Evolutionary conservation across 1,140 invertebrate species (phyloP).

Genomic region (Pristionchus pacificus): DNA sequence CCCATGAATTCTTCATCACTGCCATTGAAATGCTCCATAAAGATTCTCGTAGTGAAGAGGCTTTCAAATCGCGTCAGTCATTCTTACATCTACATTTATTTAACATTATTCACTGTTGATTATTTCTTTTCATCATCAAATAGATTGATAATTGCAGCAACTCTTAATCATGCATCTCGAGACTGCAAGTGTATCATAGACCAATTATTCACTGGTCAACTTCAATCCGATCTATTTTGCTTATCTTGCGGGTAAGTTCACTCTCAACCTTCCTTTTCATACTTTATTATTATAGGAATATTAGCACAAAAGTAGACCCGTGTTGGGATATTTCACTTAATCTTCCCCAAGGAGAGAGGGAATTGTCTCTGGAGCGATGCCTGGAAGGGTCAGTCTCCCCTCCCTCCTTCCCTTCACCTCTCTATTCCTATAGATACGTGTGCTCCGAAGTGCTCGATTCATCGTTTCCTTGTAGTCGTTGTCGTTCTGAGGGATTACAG

Average conservation of each 20-base stretch:
- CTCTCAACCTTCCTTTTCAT: too few relatives aligned
- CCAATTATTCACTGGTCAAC: neutral
- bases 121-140: neutral
- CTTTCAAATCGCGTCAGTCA: too few relatives aligned
- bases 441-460: neutral
- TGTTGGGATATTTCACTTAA: neutral
- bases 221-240: neutral
- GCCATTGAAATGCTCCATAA: neutral
- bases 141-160: too few relatives aligned
- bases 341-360: neutral
- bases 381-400: neutral
- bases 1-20: neutral
- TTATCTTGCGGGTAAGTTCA: neutral
- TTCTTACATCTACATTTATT: too few relatives aligned
- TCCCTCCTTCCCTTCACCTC: neutral
- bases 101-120: neutral
- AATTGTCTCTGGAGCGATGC: neutral
- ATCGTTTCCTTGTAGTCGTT: neutral
- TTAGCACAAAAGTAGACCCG: neutral
- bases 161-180: too few relatives aligned
- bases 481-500: neutral
- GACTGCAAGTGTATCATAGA: neutral
- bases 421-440: neutral
- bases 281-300: neutral
- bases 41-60: neutral